Base-by-base conservation (phyloP, 2,888 invertebrate genomes). In the Apantesis nais region DNA sequence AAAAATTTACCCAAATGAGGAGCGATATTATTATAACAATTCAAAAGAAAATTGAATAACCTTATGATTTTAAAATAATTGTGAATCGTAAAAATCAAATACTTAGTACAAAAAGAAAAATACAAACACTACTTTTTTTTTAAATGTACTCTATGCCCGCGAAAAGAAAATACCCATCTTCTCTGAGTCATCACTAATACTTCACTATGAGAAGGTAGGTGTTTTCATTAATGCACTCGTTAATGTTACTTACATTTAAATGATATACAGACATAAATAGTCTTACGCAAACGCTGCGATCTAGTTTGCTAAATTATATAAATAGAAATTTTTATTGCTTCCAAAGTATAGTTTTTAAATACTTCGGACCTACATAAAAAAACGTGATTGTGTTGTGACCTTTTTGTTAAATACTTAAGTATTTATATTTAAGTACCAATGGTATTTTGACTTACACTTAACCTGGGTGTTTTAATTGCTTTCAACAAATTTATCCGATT, bases 401-500 rank as follows among this genome's bases (percentile, higher is more conserved):
- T 2, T 58, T 58, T 29, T 14, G n/a, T 66, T 12, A 66, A n/a
- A 31, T 64, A 64, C 64, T 31, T 44, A 48, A 22, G 52, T 29
- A 58, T 14, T 9, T 19, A 44, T 14, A 44, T 44, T 41, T 41
- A 14, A 41, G 3, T 41, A 0, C 11, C 39, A 11, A 37, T 39
- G 48, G 48, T 8, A 48, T 48, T 22, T 8, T 48, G 22, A 48
- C 22, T 22, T 4, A 44, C 44, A 16, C 16, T 16, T 16, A 34
- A 8, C 11, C 39, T 29, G 37, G 58, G 64, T 69, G 25, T 44
- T 58, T 16, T 55, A 12, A 60, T 70, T 61, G 31, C 61, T 29
- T 34, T 64, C 67, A 72, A 68, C 65, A 74, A 76, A 74, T 69
- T 63, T 16, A 74, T 68, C 72, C 67, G 62, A 74, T 72, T 74